Base-by-base conservation (phyloP, 2,888 invertebrate genomes). In the Parnassius orleans region DNA sequence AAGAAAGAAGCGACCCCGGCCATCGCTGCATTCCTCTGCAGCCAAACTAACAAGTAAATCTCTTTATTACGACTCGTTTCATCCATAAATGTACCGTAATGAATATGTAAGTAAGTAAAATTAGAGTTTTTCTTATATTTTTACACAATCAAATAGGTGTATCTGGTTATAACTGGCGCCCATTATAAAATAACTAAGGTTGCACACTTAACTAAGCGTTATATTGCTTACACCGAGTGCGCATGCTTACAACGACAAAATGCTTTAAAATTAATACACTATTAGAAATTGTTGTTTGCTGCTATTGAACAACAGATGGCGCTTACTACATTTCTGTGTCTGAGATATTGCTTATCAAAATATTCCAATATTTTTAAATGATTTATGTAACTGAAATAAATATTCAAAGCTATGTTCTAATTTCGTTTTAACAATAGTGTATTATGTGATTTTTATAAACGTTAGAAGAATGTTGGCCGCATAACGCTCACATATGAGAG, bases 51-150 rank as follows among this genome's bases (percentile, higher is more conserved):
- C 71, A 76, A 79, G 75, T 72, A 73, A 76, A 78, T 73, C 69
- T 68, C 79, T 80, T 79, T 77, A 79, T 81, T 77, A 79, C 68
- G 69, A 70, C 73, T 69, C 69, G 66, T 69, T 66, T 67, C 68
- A 67, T 61, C 65, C 72, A 73, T 72, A 72, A 72, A 71, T 72
- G 69, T 68, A 65, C 66, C 64, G 66, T 75, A 76, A 78, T 80
- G 77, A 77, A 78, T 74, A 76, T 74, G 75, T 76, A 74, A 67
- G 66, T 66, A 65, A 60, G 55, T 63, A 72, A 72, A 70, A 73
- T 77, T 73, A 76, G 72, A 61, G 66, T 73, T 78, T 78, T 78
- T 75, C 73, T 73, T 64, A 65, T 69, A 63, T 67, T 65, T 33
- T 67, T 66, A 70, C 68, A 66, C 66, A 69, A 63, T 64, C 64